These are phyloP conservation scores for Xenopus borealis DNA, from an alignment of 2,113 vertebrate genomes.

Conservation along the genomic window DNA sequence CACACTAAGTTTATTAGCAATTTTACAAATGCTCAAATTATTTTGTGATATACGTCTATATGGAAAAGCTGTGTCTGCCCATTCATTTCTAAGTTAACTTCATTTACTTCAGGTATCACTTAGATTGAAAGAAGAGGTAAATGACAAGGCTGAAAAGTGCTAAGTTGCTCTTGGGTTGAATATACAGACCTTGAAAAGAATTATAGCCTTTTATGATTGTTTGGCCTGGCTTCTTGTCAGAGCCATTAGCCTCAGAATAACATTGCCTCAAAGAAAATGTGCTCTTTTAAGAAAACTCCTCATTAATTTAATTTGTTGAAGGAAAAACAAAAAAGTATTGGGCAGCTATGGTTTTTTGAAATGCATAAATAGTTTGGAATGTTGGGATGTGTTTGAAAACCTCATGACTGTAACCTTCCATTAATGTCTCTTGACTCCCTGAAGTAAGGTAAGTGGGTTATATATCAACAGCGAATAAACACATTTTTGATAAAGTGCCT, in stretches of 20 bases:
- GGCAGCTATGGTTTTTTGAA: constrained; percentile 35
- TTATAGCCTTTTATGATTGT: constrained; percentile 62
- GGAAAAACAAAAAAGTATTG: constrained; percentile 38
- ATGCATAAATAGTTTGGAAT: constrained; percentile 41
- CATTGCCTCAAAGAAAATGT: constrained; percentile 54
- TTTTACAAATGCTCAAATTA: too few species aligned
- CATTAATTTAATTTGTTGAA: constrained; percentile 60
- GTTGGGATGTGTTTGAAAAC: constrained; percentile 33
- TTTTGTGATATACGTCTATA: neutral
- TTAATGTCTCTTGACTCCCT: constrained; percentile 30
- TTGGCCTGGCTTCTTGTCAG: constrained; percentile 65
- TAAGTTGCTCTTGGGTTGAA: constrained; percentile 54
- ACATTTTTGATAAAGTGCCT: constrained; percentile 5
- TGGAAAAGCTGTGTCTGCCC: neutral
- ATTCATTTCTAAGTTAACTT: neutral
- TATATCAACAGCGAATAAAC: constrained; percentile 27
- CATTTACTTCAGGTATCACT: constrained; percentile 8
- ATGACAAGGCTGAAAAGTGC: constrained; percentile 48
- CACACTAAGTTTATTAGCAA: too few species aligned
- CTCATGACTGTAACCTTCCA: constrained; percentile 40
- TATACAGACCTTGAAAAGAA: constrained; percentile 60
- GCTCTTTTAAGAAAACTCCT: constrained; percentile 54
- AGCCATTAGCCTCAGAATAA: constrained; percentile 66
- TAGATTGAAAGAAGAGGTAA: constrained; percentile 28
- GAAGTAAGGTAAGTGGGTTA: constrained; percentile 25